Base-by-base conservation (phyloP, 1,140 invertebrate genomes). In the Anastatus disparis region DNA sequence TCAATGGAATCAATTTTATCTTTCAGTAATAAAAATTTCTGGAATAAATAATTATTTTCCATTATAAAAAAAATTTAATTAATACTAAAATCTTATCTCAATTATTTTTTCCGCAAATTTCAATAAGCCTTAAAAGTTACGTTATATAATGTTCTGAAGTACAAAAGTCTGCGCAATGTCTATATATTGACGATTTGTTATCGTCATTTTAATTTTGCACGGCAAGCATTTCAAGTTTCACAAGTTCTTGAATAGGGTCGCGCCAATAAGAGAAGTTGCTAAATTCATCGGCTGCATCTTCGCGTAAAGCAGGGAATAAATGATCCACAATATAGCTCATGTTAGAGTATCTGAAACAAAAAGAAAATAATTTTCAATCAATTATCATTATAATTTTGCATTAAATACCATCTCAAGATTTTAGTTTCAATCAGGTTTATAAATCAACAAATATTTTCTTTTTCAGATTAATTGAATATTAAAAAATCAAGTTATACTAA, bases 261-360 rank as follows among this genome's bases (percentile, higher is more conserved):
- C 95, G 90, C 96, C 97, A 98, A 84, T 94, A 98, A 67, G 92
- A 91, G 79, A 96, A 96, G 75, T 93, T 91, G 59, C 93, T 95
- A 86, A 92, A 98, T 81, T 97, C 95, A 76, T 92, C 92, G 24
- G 90, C 90, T 3, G 89, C 89, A 66, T 93, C 92, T 74, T 90
- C 89, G 50, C 87, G 86, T 71, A 89, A 88, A 20, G 89, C 89
- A 66, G 97, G 97, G 83, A 97, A 99, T 81, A 98, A 90, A 85
- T 97, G 95, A 87, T 98, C 96, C 46, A 96, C 95, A 68, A 97
- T 91, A 85, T 94, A 92, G 72, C 93, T 95, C 92, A 98, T 94
- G 82, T 93, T 94, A 52, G 92, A 92, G 85, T 98, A 98, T 78
- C 95, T 97, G 88, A 9, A 90, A 87, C 40, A 52, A 79, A 79